Evolutionary conservation across 2,797 vertebrate species (phyloP).

Genomic region (Sebastes cheni): DNA sequence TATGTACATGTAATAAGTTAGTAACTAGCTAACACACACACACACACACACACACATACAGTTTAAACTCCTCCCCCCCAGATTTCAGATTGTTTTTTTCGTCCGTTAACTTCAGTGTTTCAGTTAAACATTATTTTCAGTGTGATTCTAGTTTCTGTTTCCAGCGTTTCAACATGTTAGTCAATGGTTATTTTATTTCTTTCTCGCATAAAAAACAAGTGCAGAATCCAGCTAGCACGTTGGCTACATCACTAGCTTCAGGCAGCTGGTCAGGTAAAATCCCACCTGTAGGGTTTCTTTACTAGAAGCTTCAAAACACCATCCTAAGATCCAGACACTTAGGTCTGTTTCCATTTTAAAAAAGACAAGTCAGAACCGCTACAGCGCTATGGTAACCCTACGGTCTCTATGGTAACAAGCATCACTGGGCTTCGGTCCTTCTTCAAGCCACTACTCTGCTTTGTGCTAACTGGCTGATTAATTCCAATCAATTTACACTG

Average conservation of each 20-base stretch:
- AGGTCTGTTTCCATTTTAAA: not conserved
- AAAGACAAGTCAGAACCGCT: not conserved
- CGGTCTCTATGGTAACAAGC: not conserved
- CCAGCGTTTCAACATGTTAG: not conserved
- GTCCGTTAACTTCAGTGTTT: not conserved
- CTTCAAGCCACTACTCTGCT: not conserved
- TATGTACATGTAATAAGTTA: conserved; percentile 85
- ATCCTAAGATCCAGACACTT: not conserved
- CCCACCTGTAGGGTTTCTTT: too few relatives aligned
- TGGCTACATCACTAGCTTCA: not conserved
- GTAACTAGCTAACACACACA: conserved; percentile 47
- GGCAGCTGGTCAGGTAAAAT: not conserved
- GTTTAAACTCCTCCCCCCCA: not conserved
- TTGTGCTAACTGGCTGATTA: not conserved
- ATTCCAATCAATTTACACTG: not conserved
- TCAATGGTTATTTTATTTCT: not conserved
- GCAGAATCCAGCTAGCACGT: not conserved
- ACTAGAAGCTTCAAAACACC: not conserved
- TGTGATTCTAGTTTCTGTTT: conserved; percentile 29
- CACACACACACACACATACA: not conserved
- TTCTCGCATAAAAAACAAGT: not conserved
- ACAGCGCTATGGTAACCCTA: not conserved
- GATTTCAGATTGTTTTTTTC: conserved; percentile 39
- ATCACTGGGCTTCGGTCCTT: not conserved
- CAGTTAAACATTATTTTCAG: not conserved